Conservation (phyloP, 2,113 vertebrate genomes). For the Phalacrocorax brasilianus region DNA sequence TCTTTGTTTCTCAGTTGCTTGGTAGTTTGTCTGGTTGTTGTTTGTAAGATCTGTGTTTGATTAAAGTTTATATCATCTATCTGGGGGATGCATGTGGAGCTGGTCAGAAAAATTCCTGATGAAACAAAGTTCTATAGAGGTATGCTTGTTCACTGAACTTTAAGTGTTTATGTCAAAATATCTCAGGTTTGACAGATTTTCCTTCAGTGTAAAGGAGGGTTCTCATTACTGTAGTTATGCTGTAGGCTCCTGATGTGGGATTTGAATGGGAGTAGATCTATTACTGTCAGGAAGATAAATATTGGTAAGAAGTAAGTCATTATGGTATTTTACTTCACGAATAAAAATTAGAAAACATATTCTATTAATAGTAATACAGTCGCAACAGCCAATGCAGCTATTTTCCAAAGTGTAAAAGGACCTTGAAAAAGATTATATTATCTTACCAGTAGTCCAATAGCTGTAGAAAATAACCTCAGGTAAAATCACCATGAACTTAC, state of each 20-base stretch:
- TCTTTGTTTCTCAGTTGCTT: not conserved
- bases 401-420: not conserved
- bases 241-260: not conserved
- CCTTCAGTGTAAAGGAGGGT: not conserved
- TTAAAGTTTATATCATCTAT: not conserved
- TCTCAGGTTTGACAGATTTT: conserved; percentile 16
- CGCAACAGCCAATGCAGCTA: not conserved
- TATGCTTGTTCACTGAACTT: not conserved
- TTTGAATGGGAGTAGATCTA: not conserved
- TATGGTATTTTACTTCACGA: not conserved
- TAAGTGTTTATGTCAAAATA: not conserved
- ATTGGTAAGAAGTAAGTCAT: not conserved
- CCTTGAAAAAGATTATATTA: not conserved
- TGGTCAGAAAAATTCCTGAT: not conserved
- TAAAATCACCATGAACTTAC: not conserved
- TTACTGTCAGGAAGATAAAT: not conserved
- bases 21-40: not conserved
- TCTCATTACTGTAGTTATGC: not conserved
- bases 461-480: not conserved
- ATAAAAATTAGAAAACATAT: not conserved
- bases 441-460: not conserved
- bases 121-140: not conserved
- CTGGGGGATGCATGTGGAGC: not conserved
- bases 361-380: not conserved
- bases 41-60: not conserved